Evolutionary conservation across 1,140 invertebrate species (phyloP).

Genomic region (Drosophila sulfurigaster): DNA sequence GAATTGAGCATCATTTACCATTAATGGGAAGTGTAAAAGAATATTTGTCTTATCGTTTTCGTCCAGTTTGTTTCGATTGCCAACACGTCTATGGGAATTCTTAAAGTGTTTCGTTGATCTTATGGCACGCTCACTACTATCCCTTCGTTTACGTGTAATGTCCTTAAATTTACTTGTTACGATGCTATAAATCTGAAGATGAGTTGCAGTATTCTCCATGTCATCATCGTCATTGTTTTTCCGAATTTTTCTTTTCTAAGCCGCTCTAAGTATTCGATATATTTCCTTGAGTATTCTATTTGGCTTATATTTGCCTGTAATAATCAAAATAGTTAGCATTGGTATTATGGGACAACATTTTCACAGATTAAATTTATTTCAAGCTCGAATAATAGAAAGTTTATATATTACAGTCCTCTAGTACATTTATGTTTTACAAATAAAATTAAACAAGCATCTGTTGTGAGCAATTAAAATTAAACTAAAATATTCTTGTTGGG

Average conservation of each 20-base stretch:
- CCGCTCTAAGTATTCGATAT: conserved; percentile 71
- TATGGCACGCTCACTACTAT: conserved; percentile 29
- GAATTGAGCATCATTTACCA: conserved; percentile 39
- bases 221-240: neutral
- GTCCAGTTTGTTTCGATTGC: neutral
- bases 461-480: too few species aligned
- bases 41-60: conserved; percentile 60
- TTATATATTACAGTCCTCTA: too few species aligned
- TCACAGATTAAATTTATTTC: too few species aligned
- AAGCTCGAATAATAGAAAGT: too few species aligned
- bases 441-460: too few species aligned
- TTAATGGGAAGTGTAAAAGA: conserved; percentile 63
- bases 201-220: neutral
- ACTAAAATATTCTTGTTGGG: too few species aligned
- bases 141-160: conserved; percentile 35
- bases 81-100: neutral
- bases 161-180: conserved; percentile 54
- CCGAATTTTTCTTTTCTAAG: conserved; percentile 38
- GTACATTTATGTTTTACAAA: too few species aligned
- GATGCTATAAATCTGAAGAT: conserved; percentile 64
- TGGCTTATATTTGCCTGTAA: conserved; percentile 80
- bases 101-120: neutral
- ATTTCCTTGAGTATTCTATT: conserved; percentile 78
- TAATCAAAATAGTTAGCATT: conserved; percentile 11
- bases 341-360: too few species aligned